A percentile compares a stretch with the other conserved stretches of the same genome.
Conservation (phyloP, 2,888 invertebrate genomes). For the Epicampocera succincta region DNA sequence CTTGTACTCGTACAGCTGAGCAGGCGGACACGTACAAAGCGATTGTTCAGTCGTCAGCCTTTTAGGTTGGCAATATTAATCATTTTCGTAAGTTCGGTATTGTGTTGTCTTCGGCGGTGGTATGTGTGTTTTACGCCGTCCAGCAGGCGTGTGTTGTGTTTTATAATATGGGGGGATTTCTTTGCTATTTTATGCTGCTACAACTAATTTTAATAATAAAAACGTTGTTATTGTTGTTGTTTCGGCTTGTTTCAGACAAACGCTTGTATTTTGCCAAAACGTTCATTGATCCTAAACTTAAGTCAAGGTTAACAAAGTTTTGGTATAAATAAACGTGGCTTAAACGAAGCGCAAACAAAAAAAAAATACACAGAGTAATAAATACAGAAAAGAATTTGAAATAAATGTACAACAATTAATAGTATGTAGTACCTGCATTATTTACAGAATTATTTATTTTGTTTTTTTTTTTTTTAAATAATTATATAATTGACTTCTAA, state of each 20-base stretch:
- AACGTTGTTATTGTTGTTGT: too few relatives aligned
- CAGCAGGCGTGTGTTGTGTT: constrained; percentile 22
- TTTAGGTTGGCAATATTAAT: constrained; percentile 8
- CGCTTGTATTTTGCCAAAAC: constrained; percentile 76
- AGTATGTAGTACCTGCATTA: constrained; percentile 35
- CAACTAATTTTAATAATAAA: constrained; percentile 67
- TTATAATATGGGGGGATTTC: constrained; percentile 23
- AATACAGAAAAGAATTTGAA: too few relatives aligned
- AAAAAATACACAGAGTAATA: constrained; percentile 9
- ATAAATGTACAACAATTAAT: too few relatives aligned
- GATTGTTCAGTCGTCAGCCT: background rate
- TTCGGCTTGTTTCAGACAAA: constrained; percentile 57
- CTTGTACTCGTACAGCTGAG: constrained; percentile 28
- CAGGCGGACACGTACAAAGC: background rate
- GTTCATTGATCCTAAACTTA: constrained; percentile 76
- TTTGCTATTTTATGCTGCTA: constrained; percentile 47
- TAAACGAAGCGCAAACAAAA: constrained; percentile 9
- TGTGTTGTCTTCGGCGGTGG: constrained; percentile 9
- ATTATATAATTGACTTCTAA: too few relatives aligned
- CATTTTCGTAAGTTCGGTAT: constrained; percentile 7
- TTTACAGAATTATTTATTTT: background rate
- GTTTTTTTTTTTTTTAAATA: too few relatives aligned
- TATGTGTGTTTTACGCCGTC: background rate
- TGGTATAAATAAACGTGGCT: constrained; percentile 38
- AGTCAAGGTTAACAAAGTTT: constrained; percentile 76